A percentile compares a stretch with the other conserved stretches of the same genome.
These are phyloP conservation scores for Pavo muticus DNA, from an alignment of 2,113 vertebrate species.

Conservation along the genomic window DNA sequence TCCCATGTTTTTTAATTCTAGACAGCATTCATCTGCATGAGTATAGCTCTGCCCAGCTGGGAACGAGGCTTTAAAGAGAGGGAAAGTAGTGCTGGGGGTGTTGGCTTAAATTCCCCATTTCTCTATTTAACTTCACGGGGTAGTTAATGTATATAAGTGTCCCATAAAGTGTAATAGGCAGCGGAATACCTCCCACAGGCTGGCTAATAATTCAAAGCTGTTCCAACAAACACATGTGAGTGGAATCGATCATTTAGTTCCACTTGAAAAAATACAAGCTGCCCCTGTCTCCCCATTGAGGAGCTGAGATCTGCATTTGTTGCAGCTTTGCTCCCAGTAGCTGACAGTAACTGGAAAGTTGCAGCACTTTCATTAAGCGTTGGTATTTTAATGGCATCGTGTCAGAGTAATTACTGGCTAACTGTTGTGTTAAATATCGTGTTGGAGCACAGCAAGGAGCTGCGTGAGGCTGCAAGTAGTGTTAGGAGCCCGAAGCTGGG, in stretches of 20 bases:
- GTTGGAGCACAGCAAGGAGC: not conserved
- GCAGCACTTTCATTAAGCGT: not conserved
- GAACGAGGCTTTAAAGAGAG: conserved; percentile 35
- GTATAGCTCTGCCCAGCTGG: conserved; percentile 19
- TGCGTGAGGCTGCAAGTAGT: not conserved
- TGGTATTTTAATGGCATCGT: not conserved
- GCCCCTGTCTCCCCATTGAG: not conserved
- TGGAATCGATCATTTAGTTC: not conserved
- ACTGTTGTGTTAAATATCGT: not conserved
- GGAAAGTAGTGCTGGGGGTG: not conserved
- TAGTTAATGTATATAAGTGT: not conserved
- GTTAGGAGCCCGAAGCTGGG: not conserved
- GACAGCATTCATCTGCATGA: conserved; percentile 15
- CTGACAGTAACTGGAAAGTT: not conserved
- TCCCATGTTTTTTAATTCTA: not conserved
- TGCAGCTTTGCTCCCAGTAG: not conserved
- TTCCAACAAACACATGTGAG: not conserved
- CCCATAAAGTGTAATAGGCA: not conserved
- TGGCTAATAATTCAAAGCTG: conserved; percentile 17
- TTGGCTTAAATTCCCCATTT: conserved; percentile 19
- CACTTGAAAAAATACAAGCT: not conserved
- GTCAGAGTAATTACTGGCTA: not conserved
- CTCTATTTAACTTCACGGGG: not conserved
- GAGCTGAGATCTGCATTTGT: not conserved
- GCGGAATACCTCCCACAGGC: not conserved